Conservation (phyloP, 2,797 vertebrate species). For the Clarias pachynema region DNA sequence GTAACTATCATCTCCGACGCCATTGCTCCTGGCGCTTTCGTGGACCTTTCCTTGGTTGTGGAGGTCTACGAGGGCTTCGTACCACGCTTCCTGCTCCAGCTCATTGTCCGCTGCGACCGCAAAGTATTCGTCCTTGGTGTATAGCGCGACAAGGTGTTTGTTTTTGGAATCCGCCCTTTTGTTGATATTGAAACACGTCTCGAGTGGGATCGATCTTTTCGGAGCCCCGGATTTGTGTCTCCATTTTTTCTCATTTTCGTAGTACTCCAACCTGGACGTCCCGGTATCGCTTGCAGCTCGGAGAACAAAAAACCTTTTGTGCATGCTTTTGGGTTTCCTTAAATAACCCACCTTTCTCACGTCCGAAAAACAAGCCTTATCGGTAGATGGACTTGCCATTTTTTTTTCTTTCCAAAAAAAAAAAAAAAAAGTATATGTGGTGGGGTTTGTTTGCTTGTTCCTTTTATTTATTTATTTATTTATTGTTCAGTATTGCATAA, state of each 20-base stretch:
- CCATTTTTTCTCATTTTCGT: slow-evolving; percentile 92
- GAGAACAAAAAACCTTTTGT: slow-evolving; percentile 89
- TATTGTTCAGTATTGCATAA: neutral
- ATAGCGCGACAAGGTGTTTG: slow-evolving; percentile 87
- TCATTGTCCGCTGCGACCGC: slow-evolving; percentile 86
- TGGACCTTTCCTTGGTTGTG: slow-evolving; percentile 83
- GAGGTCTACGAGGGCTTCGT: slow-evolving; percentile 83
- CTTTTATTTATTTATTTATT: neutral
- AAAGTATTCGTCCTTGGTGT: slow-evolving; percentile 88
- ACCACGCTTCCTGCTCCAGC: slow-evolving; percentile 86
- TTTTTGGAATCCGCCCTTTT: slow-evolving; percentile 90
- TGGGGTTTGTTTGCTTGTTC: too few relatives aligned
- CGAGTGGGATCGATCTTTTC: slow-evolving; percentile 85
- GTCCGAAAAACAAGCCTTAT: slow-evolving; percentile 82
- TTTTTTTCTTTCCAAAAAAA: neutral
- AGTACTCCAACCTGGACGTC: slow-evolving; percentile 87
- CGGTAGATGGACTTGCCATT: slow-evolving; percentile 81
- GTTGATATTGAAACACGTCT: slow-evolving; percentile 91
- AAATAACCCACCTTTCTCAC: slow-evolving; percentile 91
- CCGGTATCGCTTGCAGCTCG: slow-evolving; percentile 82
- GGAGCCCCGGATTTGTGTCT: slow-evolving; percentile 87
- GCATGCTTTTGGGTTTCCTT: slow-evolving; percentile 92
- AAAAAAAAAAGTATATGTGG: too few relatives aligned
- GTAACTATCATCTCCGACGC: slow-evolving; percentile 74
- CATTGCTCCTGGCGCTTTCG: slow-evolving; percentile 63